phyloP scores from a whole-genome alignment of 2,888 invertebrate genomes.

The Nephrotoma guestfalica region DNA sequence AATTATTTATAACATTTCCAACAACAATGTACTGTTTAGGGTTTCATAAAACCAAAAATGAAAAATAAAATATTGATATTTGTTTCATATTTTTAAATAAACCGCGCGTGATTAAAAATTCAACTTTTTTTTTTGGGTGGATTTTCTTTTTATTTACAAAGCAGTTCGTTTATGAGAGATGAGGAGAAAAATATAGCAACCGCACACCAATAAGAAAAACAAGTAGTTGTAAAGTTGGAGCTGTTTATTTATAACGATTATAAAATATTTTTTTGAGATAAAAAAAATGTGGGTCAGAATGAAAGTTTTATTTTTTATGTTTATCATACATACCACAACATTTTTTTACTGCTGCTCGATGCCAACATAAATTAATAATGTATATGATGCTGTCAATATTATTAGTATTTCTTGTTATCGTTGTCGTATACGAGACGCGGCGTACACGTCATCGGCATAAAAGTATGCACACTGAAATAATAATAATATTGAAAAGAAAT shows the following conservation, averaged over 20 bases:
- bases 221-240: background rate
- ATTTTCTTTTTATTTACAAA: background rate
- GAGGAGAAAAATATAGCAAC: background rate
- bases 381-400: background rate
- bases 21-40: background rate
- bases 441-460: background rate
- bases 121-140: background rate
- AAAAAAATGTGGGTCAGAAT: background rate
- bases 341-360: background rate
- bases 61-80: background rate
- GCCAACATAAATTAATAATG: background rate
- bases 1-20: background rate
- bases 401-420: background rate
- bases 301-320: background rate
- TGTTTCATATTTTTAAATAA: background rate
- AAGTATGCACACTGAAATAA: background rate
- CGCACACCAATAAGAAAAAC: background rate
- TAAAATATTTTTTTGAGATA: background rate
- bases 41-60: background rate
- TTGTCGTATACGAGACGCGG: background rate
- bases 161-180: background rate
- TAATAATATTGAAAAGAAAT: background rate
- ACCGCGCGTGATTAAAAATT: background rate
- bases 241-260: background rate
- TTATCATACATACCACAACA: background rate